Evolutionary conservation across 2,797 vertebrate genomes (phyloP).

Genomic region (Macroramphosus scolopax): DNA sequence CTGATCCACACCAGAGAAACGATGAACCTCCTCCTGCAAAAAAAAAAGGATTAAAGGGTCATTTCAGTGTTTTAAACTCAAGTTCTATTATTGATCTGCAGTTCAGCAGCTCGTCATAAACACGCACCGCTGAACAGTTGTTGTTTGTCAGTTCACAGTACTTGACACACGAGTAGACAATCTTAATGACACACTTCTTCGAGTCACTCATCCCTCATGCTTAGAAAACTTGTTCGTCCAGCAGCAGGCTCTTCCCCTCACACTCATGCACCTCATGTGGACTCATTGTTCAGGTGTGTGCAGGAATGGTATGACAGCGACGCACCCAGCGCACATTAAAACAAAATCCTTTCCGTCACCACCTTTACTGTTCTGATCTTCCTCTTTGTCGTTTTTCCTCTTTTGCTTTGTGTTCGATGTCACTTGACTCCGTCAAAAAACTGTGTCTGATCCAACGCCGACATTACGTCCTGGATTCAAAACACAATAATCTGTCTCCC

Average conservation of each 20-base stretch:
- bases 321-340: slow-evolving; percentile 37
- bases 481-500: too few relatives aligned
- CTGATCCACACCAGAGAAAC: slow-evolving; percentile 2
- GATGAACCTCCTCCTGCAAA: slow-evolving; percentile 21
- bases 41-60: background rate
- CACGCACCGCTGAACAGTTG: background rate
- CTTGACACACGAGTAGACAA: too few relatives aligned
- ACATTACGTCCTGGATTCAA: slow-evolving; percentile 18
- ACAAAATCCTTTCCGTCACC: slow-evolving; percentile 15
- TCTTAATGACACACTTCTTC: slow-evolving; percentile 17
- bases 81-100: too few relatives aligned
- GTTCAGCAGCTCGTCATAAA: too few relatives aligned
- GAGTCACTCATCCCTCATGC: slow-evolving; percentile 36
- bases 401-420: too few relatives aligned
- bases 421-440: background rate
- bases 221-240: slow-evolving; percentile 54
- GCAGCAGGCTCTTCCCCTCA: slow-evolving; percentile 25
- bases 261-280: slow-evolving; percentile 6
- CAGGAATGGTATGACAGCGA: slow-evolving; percentile 40
- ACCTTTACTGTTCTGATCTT: slow-evolving; percentile 8
- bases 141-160: too few relatives aligned
- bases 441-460: background rate
- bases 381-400: slow-evolving; percentile 3
- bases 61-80: too few relatives aligned
- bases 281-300: slow-evolving; percentile 44